These are phyloP conservation scores for Okamejei kenojei DNA, from an alignment of 2,797 vertebrate genomes.

Conservation along the genomic window DNA sequence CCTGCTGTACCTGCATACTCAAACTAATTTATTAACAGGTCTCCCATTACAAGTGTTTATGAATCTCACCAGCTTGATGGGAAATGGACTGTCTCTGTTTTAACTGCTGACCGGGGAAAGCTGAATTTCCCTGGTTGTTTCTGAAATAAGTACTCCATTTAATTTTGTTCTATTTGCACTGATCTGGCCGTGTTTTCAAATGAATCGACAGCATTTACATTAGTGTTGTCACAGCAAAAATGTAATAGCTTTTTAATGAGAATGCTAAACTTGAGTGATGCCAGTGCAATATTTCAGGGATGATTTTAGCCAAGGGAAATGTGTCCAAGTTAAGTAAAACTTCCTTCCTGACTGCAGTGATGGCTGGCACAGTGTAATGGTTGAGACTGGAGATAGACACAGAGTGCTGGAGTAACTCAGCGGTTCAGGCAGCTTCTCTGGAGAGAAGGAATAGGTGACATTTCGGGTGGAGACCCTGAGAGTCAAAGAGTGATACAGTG, in stretches of 20 bases:
- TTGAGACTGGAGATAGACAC: background rate
- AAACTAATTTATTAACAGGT: background rate
- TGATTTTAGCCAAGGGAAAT: background rate
- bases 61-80: background rate
- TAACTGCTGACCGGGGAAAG: background rate
- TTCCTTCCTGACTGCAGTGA: background rate
- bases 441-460: no score
- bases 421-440: no score
- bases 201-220: constrained; percentile 5
- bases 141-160: background rate
- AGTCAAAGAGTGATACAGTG: no score
- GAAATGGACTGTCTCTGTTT: background rate
- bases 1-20: no score
- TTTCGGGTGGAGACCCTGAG: no score
- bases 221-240: background rate
- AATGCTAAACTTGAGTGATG: background rate
- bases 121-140: background rate
- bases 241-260: background rate
- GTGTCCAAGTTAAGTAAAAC: background rate
- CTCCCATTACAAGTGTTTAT: no score
- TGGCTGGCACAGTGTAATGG: background rate
- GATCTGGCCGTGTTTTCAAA: background rate
- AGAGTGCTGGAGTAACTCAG: no score
- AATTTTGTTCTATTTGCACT: background rate
- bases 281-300: background rate